Conservation (phyloP, 2,797 vertebrate genomes). For the Trematomus bernacchii region DNA sequence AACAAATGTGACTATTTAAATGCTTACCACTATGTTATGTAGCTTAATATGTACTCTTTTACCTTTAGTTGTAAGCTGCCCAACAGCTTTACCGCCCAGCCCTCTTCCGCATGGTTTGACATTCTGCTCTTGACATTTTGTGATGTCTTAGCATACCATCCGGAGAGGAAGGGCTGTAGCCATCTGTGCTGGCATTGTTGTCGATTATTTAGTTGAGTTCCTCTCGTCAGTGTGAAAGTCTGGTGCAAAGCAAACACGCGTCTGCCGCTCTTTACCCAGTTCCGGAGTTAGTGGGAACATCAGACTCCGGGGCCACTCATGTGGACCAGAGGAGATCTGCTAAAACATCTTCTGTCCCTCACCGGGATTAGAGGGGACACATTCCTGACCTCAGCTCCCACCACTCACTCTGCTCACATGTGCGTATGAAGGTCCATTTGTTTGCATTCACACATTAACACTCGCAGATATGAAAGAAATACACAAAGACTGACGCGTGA, state of each 20-base stretch:
- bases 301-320: constrained; percentile 66
- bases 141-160: constrained; percentile 81
- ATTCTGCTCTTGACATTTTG: constrained; percentile 75
- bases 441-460: neutral
- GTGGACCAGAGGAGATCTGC: constrained; percentile 83
- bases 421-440: neutral
- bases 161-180: constrained; percentile 77
- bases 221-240: constrained; percentile 83
- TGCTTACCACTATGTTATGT: neutral
- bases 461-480: neutral
- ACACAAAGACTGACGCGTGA: neutral
- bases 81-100: constrained; percentile 15
- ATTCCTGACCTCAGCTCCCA: constrained; percentile 75
- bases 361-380: constrained; percentile 76
- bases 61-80: neutral
- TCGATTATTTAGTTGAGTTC: constrained; percentile 84
- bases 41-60: constrained; percentile 8
- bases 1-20: neutral
- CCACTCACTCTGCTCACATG: constrained; percentile 11
- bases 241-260: constrained; percentile 82
- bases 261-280: constrained; percentile 74
- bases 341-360: constrained; percentile 85
- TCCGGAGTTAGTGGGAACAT: constrained; percentile 76
- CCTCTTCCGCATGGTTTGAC: constrained; percentile 70
- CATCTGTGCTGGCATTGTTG: constrained; percentile 79